Base-by-base conservation (phyloP, 2,888 invertebrate genomes). In the Agriopis leucophaearia region DNA sequence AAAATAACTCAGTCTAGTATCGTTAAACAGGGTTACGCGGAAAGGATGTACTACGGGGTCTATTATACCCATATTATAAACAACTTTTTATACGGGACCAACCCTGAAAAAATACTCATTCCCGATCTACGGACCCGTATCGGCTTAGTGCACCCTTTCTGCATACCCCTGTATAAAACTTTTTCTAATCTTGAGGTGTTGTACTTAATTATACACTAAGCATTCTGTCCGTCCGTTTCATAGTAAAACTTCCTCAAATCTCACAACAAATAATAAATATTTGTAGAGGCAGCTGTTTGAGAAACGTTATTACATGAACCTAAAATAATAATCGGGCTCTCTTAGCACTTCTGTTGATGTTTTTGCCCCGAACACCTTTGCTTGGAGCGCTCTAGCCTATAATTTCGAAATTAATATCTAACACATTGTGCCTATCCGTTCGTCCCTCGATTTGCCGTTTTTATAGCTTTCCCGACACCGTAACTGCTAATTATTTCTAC, bases 341-440 rank as follows among this genome's bases (percentile, higher is more conserved):
- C 90, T 91, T 91, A 91, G 87, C 92, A 92, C 92, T 92, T 90
- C 90, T 91, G 90, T 89, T 87, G 88, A 82, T 83, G 88, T 91
- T 92, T 91, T 90, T 91, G 87, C 82, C 71, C 70, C 78, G 85
- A 83, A 88, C 90, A 91, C 90, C 91, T 91, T 91, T 87, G 86
- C 84, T 82, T 78, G 84, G 78, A 80, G 78, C 78, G 73, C 74
- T 81, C 81, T 81, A 87, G 86, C 86, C 92, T 92, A 88, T 92
- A 91, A 94, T 94, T 92, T 94, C 74, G 80, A 84, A 89, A 94
- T 93, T 92, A 92, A 94, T 92, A 92, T 92, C 90, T 91, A 91
- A 92, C 93, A 94, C 92, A 91, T 92, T 92, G 91, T 89, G 90
- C 83, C 90, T 90, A 89, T 90, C 90, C 87, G 85, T 81, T 81